A percentile compares a stretch with the other conserved stretches of the same genome.
These are phyloP conservation scores for Sandelia bainsii DNA, from an alignment of 2,797 vertebrate genomes.

Conservation along the genomic window DNA sequence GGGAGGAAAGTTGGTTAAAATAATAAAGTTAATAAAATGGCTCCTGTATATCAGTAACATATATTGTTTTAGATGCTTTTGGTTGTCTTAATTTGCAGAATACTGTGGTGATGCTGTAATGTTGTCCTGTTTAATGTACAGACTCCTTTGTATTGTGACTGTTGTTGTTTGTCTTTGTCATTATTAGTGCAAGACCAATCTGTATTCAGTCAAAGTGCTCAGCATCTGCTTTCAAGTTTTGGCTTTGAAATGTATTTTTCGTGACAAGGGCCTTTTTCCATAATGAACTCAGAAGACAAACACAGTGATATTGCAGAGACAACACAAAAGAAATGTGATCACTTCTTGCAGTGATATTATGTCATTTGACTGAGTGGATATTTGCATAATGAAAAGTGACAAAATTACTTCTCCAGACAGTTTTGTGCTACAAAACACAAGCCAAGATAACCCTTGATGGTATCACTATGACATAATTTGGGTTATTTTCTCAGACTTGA, in stretches of 20 bases:
- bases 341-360: not conserved
- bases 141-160: slow-evolving; percentile 13
- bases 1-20: not conserved
- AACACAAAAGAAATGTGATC: slow-evolving; percentile 4
- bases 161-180: not conserved
- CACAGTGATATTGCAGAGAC: not conserved
- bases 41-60: slow-evolving; percentile 1
- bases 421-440: too few relatives aligned
- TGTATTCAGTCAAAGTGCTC: slow-evolving; percentile 16
- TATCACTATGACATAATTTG: too few relatives aligned
- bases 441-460: too few relatives aligned
- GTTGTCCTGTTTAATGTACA: slow-evolving; percentile 7
- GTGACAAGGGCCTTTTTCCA: slow-evolving; percentile 8
- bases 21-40: not conserved
- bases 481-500: too few relatives aligned
- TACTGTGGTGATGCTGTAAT: not conserved
- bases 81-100: slow-evolving; percentile 5
- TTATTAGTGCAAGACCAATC: not conserved
- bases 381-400: slow-evolving; percentile 31
- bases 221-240: not conserved
- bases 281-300: slow-evolving; percentile 25
- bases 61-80: slow-evolving; percentile 4
- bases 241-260: slow-evolving; percentile 20
- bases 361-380: slow-evolving; percentile 6
- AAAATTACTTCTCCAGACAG: not conserved